Percentiles rank a stretch among this genome's conserved stretches.
Conservation (phyloP, 1,140 invertebrate species). For the Drosophila pseudoobscura region DNA sequence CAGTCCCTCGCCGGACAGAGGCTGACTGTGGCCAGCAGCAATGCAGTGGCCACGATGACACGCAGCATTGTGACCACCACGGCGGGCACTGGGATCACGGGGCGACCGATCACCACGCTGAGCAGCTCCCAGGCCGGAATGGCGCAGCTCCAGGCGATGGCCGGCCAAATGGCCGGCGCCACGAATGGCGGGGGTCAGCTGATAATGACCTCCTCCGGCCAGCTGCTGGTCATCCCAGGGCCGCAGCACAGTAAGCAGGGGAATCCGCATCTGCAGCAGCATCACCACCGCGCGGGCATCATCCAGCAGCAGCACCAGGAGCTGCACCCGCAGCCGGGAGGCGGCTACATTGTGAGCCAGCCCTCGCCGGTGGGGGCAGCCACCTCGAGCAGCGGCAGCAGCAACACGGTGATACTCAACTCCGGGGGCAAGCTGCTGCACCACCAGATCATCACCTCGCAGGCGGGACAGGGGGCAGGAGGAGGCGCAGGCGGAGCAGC, state of each 20-base stretch:
- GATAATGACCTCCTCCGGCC: slow-evolving; percentile 82
- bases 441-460: slow-evolving; percentile 83
- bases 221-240: slow-evolving; percentile 84
- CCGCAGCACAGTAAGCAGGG: slow-evolving; percentile 75
- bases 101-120: slow-evolving; percentile 47
- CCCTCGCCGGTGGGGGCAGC: slow-evolving; percentile 26
- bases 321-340: slow-evolving; percentile 49
- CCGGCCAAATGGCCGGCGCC: slow-evolving; percentile 19
- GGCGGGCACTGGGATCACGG: slow-evolving; percentile 45
- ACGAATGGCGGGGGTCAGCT: slow-evolving; percentile 63
- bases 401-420: slow-evolving; percentile 67
- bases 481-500: slow-evolving; percentile 16
- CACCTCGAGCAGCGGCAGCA: slow-evolving; percentile 20
- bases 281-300: slow-evolving; percentile 39
- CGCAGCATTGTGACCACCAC: slow-evolving; percentile 60
- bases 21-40: slow-evolving; percentile 35
- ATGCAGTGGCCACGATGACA: slow-evolving; percentile 44
- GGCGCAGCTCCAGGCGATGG: slow-evolving; percentile 61
- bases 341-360: slow-evolving; percentile 75
- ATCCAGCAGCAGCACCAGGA: slow-evolving; percentile 55
- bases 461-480: slow-evolving; percentile 77
- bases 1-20: slow-evolving; percentile 41
- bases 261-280: slow-evolving; percentile 25
- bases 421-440: slow-evolving; percentile 65
- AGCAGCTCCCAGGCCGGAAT: slow-evolving; percentile 33